Evolutionary conservation across 2,797 vertebrate species (phyloP), one percentile per base, ranked within the genome.

Genomic region (Botia almorhae): DNA sequence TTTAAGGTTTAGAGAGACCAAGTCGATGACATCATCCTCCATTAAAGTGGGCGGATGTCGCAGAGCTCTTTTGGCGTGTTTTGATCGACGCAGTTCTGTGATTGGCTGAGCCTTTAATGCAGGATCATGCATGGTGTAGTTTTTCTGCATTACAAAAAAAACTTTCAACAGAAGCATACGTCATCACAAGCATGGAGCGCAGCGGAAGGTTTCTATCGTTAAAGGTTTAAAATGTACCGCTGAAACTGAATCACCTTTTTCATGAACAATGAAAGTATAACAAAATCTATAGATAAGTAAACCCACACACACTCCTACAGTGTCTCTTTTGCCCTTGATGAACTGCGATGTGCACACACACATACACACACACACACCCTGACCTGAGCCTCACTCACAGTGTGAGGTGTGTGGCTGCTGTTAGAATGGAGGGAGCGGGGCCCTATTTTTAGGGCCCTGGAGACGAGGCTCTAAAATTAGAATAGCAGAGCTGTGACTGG

Each of bases 391-490:
- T 19, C 26, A 39, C 10, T 29, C 7, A 2, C 69, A 60, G 12
- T 33, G 11, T 14, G 23, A 23, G 7, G 12, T 64, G 39, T 58
- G 48, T 51, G 63, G 53, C 39, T 58, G 67, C 74, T 75, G 74
- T 80, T 82, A 81, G 81, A 78, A 85, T 64, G 85, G 76, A 63
- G 60, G 53, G 63, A 69, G 21, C 21, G 23, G 43, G 43, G 68
- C 29, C 67, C 76, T 85, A 88, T 86, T 86, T 88, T 85, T 85
- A 85, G 85, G 26, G 53, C 76, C 56, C 48, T 68, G 33, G 65
- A 82, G 70, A 83, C 64, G 48, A 70, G 56, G 46, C 75, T 80
- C 82, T 85, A 86, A 81, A 88, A 86, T 88, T 88, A 88, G 81
- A 85, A 85, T 82, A 81, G 65, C 83, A 84, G 75, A 76, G 70